Conservation (phyloP, 1,140 invertebrate genomes). For the Bombyx mandarina region DNA sequence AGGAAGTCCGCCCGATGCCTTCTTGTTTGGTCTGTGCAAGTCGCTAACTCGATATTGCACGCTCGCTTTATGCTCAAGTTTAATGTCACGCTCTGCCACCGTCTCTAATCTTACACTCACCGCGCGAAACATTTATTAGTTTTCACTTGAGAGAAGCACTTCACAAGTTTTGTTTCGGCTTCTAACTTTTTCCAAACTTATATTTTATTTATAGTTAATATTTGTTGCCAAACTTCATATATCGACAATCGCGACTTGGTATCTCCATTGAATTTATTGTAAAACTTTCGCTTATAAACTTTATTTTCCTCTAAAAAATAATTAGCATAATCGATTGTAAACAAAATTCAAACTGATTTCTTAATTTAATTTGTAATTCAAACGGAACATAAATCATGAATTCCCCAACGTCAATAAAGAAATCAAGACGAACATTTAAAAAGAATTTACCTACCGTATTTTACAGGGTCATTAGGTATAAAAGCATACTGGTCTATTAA, state of each 20-base stretch:
- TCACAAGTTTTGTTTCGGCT: no score
- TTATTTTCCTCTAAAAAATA: no score
- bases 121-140: constrained; percentile 40
- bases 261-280: no score
- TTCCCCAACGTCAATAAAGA: constrained; percentile 1
- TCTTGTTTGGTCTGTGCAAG: constrained; percentile 33
- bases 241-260: no score
- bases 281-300: no score
- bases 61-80: constrained; percentile 55
- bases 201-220: no score
- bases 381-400: no score
- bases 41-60: constrained; percentile 55
- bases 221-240: no score
- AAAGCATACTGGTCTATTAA: constrained; percentile 52
- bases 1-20: constrained; percentile 31
- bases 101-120: constrained; percentile 20
- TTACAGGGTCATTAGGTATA: constrained; percentile 54
- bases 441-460: constrained; percentile 25
- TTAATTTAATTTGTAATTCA: no score
- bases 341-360: no score
- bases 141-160: constrained; percentile 34
- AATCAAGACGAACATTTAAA: constrained; percentile 16
- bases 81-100: constrained; percentile 35
- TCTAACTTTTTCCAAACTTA: no score
- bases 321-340: no score